phyloP scores from a whole-genome alignment of 2,113 vertebrate genomes.

The Cyphomyrus plagiostoma region DNA sequence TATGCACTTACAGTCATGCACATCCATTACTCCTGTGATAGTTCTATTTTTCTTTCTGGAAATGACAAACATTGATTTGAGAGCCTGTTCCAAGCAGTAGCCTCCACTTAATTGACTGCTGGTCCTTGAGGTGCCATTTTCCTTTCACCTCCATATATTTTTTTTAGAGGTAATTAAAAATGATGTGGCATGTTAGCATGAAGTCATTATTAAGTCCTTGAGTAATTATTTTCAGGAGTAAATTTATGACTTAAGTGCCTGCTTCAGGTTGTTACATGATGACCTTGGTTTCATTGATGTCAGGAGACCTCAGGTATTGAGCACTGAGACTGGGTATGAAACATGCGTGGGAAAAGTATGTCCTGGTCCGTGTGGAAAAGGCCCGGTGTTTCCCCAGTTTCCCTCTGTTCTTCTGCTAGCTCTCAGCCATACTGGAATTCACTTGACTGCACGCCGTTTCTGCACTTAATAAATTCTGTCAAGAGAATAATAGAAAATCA shows the following conservation, averaged over 20 bases:
- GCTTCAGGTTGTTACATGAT: constrained; percentile 46
- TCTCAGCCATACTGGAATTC: background rate
- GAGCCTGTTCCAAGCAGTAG: background rate
- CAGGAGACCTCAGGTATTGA: background rate
- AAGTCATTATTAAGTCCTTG: constrained; percentile 51
- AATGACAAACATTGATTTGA: background rate
- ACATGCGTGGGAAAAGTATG: background rate
- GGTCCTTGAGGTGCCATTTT: constrained; percentile 40
- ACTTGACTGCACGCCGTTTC: background rate
- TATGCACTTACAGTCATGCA: background rate
- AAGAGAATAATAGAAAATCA: background rate
- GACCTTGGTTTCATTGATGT: constrained; percentile 54
- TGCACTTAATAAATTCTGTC: background rate
- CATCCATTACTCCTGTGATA: background rate
- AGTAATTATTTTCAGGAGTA: constrained; percentile 47
- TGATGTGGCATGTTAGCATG: constrained; percentile 52
- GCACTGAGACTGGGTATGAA: background rate
- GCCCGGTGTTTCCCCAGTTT: background rate
- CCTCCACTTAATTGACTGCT: constrained; percentile 35
- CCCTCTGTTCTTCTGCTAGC: background rate
- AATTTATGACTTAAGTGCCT: constrained; percentile 56
- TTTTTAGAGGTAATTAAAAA: constrained; percentile 60
- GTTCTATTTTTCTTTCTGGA: background rate
- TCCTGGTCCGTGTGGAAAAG: background rate
- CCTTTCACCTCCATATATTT: constrained; percentile 21